Evolutionary conservation across 1,140 invertebrate species (phyloP), one percentile per base, ranked within the genome.

Genomic region (Macrostomum lignano): DNA sequence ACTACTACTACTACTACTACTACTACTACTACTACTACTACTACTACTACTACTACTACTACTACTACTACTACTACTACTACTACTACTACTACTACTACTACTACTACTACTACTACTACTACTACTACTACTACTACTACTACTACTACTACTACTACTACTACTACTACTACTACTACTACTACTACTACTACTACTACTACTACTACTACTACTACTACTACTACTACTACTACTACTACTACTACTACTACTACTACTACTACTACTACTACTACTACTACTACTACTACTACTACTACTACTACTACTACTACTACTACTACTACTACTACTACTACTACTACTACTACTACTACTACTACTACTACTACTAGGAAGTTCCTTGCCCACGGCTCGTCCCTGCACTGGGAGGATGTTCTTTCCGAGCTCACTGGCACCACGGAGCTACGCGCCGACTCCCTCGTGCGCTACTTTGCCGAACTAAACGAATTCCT

Each of bases 381-480:
- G n/a, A n/a, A n/a, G n/a, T n/a, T n/a, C n/a, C 63, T 84, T 49
- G 64, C 67, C 31, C 47, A 67, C 1, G 77, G 78, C 1, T 65
- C 67, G 6, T 74, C 74, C 5, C 63, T 62, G 47, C 65, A 49
- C 39, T 75, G 59, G 73, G 66, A 61, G 39, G 69, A 77, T 40
- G 66, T 73, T 4, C 62, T 78, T 29, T 62, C 66, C 37, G 62
- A 67, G 36, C 62, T 76, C 51, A 76, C 73, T 0, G 59, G 66
- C 31, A 71, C 71, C 1, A 65, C 62, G 47, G 59, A 65, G 40
- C 62, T 79, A 46, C 73, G 74, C 31, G 67, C 73, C 1, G 62
- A 68, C 40, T 65, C 74, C 1, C 54, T 81, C 40, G 48, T 79
- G 17, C 65, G 69, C 47, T 81, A 75, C 47, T 81, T 78, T 55